phyloP scores from a whole-genome alignment of 2,888 invertebrate species.

The Lacanobia oleracea region DNA sequence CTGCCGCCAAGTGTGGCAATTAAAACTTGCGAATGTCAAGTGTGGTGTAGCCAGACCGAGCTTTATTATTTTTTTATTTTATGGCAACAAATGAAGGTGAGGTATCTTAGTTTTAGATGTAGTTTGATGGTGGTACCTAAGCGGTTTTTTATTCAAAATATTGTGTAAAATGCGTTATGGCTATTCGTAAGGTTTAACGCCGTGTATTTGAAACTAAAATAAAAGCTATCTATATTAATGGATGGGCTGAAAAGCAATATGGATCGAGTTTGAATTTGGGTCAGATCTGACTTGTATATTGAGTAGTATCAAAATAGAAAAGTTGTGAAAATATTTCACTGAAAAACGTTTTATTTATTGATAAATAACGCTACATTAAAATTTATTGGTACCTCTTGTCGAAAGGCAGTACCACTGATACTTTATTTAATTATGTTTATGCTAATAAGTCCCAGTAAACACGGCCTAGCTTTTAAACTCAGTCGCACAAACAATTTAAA shows the following conservation, averaged over 20 bases:
- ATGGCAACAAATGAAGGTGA: constrained; percentile 76
- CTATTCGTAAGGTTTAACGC: neutral
- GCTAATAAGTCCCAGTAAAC: constrained; percentile 47
- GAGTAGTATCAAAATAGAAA: neutral
- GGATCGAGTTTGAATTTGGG: neutral
- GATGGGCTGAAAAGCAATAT: neutral
- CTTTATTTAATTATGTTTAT: constrained; percentile 52
- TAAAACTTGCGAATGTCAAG: constrained; percentile 90
- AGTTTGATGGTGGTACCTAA: constrained; percentile 14
- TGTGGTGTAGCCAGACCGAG: constrained; percentile 76
- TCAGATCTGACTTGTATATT: neutral
- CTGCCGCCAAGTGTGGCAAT: constrained; percentile 87
- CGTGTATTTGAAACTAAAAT: neutral
- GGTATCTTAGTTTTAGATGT: constrained; percentile 67
- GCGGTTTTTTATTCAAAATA: neutral
- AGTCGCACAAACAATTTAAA: constrained; percentile 53
- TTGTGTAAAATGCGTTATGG: neutral
- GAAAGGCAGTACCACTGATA: constrained; percentile 5
- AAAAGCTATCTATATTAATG: neutral
- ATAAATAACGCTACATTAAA: constrained; percentile 7
- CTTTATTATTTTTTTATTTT: constrained; percentile 84
- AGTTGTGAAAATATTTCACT: neutral
- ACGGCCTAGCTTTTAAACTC: constrained; percentile 49
- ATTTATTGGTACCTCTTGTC: neutral
- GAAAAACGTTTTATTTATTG: neutral